Conservation (phyloP, 53 echinoderm and acorn worm genomes). For the Holothuria scabra region DNA sequence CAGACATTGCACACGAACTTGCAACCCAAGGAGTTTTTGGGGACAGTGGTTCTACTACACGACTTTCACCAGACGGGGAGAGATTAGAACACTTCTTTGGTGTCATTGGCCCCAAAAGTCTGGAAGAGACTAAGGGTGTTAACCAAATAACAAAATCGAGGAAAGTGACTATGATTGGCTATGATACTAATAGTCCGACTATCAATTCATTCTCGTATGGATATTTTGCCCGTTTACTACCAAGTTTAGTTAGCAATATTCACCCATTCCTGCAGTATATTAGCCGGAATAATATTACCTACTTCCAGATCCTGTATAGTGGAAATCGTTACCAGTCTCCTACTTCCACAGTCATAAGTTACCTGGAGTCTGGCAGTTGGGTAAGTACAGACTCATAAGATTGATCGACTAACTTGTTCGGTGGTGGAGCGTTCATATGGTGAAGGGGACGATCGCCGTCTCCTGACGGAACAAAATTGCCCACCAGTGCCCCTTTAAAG, state of each 20-base stretch:
- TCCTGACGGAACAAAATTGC: no score
- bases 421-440: no score
- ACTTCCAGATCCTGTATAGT: slow-evolving; percentile 64
- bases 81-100: slow-evolving; percentile 73
- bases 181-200: slow-evolving; percentile 41
- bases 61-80: slow-evolving; percentile 45
- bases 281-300: slow-evolving; percentile 44
- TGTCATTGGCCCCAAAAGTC: slow-evolving; percentile 71
- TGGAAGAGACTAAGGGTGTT: slow-evolving; percentile 58
- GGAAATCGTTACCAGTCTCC: neutral
- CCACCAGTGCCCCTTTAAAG: no score
- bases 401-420: no score
- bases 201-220: slow-evolving; percentile 59
- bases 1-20: neutral
- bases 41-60: slow-evolving; percentile 65
- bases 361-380: slow-evolving; percentile 32
- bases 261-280: slow-evolving; percentile 62
- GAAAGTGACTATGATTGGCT: slow-evolving; percentile 68
- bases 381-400: neutral
- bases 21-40: slow-evolving; percentile 50
- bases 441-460: no score
- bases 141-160: slow-evolving; percentile 56
- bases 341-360: neutral
- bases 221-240: slow-evolving; percentile 67
- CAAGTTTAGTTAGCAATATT: slow-evolving; percentile 47